phyloP scores from a whole-genome alignment of 2,113 vertebrate genomes.

The Archilochus colubris region DNA sequence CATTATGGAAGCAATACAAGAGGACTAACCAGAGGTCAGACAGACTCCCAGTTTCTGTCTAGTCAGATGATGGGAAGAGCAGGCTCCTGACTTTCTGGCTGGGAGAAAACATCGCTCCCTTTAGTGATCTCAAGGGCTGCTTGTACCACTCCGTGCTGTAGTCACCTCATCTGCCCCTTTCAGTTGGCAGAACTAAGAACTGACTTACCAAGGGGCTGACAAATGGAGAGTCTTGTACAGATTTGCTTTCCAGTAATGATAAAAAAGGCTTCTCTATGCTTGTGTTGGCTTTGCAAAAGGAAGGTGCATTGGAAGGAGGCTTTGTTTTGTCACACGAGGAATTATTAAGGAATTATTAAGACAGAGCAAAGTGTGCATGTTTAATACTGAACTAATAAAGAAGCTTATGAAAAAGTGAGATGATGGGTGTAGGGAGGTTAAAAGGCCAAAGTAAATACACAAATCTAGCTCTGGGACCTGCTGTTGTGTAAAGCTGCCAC shows the following conservation, averaged over 20 bases:
- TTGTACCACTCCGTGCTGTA: not conserved
- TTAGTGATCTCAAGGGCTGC: not conserved
- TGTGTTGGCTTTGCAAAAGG: not conserved
- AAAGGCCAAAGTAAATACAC: not conserved
- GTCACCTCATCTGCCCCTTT: constrained; percentile 40
- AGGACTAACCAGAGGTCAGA: not conserved
- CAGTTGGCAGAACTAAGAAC: constrained; percentile 28
- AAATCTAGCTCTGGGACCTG: not conserved
- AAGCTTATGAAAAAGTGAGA: not conserved
- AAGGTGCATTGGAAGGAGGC: not conserved
- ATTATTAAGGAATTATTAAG: not conserved
- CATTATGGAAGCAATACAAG: not conserved
- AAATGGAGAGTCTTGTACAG: not conserved
- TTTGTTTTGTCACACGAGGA: not conserved
- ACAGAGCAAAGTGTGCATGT: not conserved
- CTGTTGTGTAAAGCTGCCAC: not conserved
- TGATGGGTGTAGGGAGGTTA: not conserved
- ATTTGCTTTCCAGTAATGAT: not conserved
- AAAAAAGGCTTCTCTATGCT: not conserved
- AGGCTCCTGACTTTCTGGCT: constrained; percentile 28
- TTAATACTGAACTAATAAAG: not conserved
- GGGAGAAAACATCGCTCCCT: constrained; percentile 25
- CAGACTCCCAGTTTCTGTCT: not conserved
- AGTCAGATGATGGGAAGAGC: constrained; percentile 16
- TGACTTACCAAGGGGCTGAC: not conserved